phyloP scores from a whole-genome alignment of 2,113 vertebrate species.

The Solea senegalensis region DNA sequence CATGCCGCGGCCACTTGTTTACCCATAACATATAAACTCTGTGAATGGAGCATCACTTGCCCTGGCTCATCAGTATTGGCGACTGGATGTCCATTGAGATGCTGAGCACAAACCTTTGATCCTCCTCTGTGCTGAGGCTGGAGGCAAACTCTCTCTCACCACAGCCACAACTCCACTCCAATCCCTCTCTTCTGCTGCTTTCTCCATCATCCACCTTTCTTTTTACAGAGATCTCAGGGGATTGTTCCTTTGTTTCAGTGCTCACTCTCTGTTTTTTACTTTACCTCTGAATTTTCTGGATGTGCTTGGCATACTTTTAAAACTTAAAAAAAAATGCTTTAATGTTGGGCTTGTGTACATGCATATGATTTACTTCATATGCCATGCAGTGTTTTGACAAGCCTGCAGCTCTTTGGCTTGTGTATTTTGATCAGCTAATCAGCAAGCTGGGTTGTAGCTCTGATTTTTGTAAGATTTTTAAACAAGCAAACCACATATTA shows the following conservation, averaged over 20 bases:
- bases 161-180: too few species aligned
- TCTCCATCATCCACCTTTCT: slow-evolving; percentile 58
- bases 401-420: too few species aligned
- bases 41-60: slow-evolving; percentile 70
- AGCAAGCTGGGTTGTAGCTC: too few species aligned
- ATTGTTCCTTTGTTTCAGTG: slow-evolving; percentile 59
- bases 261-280: slow-evolving; percentile 61
- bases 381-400: not conserved
- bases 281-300: slow-evolving; percentile 55
- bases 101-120: slow-evolving; percentile 82
- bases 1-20: slow-evolving; percentile 61
- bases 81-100: slow-evolving; percentile 78
- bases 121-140: slow-evolving; percentile 74
- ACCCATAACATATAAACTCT: slow-evolving; percentile 53
- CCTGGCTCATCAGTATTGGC: slow-evolving; percentile 76
- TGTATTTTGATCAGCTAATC: too few species aligned
- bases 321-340: slow-evolving; percentile 16
- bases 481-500: too few species aligned
- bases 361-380: not conserved
- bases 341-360: not conserved
- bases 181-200: slow-evolving; percentile 11
- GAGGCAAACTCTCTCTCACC: slow-evolving; percentile 67
- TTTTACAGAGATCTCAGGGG: slow-evolving; percentile 62
- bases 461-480: too few species aligned
- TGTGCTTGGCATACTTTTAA: slow-evolving; percentile 42